Evolutionary conservation across 2,113 vertebrate genomes (phyloP).

Genomic region (Anguilla japonica): DNA sequence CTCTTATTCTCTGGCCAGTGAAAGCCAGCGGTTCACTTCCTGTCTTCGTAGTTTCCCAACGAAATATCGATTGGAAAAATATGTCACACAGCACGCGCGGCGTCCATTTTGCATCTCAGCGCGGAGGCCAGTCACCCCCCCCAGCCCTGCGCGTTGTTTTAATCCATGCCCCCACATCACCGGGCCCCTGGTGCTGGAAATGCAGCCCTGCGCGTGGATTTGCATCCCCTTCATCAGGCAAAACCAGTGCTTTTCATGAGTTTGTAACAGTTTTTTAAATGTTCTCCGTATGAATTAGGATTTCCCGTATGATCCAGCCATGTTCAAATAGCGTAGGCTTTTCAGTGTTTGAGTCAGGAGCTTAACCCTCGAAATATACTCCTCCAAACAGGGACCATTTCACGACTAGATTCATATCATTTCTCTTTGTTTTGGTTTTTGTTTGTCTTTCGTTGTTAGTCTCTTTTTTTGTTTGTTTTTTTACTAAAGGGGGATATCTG

Average conservation of each 20-base stretch:
- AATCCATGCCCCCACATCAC: neutral
- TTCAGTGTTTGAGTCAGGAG: conserved; percentile 3
- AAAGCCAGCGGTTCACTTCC: neutral
- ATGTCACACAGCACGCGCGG: neutral
- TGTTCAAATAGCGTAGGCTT: neutral
- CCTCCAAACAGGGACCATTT: conserved; percentile 39
- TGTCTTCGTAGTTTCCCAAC: neutral
- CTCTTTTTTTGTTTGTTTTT: conserved; percentile 26
- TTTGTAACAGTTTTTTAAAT: conserved; percentile 35
- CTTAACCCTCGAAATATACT: neutral
- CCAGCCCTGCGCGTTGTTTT: neutral
- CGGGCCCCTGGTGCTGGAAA: neutral
- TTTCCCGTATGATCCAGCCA: conserved; percentile 30
- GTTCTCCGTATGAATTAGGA: conserved; percentile 39
- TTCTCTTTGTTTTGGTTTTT: conserved; percentile 21
- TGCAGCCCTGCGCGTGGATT: neutral
- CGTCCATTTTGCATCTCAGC: neutral
- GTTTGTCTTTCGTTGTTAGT: conserved; percentile 24
- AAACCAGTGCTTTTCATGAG: conserved; percentile 33
- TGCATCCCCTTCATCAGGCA: conserved; percentile 32
- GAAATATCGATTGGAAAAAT: conserved; percentile 23
- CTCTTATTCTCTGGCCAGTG: neutral
- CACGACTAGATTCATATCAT: conserved; percentile 24
- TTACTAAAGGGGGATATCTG: neutral
- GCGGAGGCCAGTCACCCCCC: neutral